Evolutionary conservation across 2,797 vertebrate species (phyloP).

Genomic region (Babyrousa celebensis): DNA sequence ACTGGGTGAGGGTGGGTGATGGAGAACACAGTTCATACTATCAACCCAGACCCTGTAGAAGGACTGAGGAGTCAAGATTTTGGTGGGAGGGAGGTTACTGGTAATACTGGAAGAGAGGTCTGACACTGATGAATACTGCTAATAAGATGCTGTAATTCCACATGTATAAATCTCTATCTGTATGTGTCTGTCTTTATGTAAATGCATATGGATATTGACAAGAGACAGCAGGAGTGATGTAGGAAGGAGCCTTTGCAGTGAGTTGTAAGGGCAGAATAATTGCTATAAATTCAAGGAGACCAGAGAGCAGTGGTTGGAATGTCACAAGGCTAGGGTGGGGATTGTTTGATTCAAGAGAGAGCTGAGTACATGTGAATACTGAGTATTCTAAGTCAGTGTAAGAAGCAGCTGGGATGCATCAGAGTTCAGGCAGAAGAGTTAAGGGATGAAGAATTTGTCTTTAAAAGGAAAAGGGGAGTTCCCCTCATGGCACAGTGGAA

Average conservation of each 20-base stretch:
- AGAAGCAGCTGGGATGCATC: neutral
- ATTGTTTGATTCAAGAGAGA: neutral
- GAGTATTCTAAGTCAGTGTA: neutral
- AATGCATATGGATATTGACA: neutral
- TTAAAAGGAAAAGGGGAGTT: neutral
- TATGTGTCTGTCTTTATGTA: neutral
- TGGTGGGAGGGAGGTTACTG: neutral
- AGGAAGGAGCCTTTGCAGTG: neutral
- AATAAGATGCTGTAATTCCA: neutral
- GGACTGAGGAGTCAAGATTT: neutral
- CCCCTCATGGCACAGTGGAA: too few species aligned
- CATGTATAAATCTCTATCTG: neutral
- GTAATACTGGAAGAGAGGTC: neutral
- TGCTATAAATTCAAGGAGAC: neutral
- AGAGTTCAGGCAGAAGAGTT: neutral
- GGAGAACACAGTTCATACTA: neutral
- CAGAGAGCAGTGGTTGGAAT: neutral
- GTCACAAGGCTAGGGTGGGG: neutral
- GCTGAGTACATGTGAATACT: neutral
- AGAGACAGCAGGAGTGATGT: neutral
- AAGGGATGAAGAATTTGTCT: neutral
- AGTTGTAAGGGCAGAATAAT: neutral
- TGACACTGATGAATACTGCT: neutral
- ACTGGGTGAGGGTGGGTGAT: rapidly evolving
- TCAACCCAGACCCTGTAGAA: too few species aligned